Evolutionary conservation across 2,113 vertebrate species (phyloP).

Genomic region (Amphilophus citrinellus): DNA sequence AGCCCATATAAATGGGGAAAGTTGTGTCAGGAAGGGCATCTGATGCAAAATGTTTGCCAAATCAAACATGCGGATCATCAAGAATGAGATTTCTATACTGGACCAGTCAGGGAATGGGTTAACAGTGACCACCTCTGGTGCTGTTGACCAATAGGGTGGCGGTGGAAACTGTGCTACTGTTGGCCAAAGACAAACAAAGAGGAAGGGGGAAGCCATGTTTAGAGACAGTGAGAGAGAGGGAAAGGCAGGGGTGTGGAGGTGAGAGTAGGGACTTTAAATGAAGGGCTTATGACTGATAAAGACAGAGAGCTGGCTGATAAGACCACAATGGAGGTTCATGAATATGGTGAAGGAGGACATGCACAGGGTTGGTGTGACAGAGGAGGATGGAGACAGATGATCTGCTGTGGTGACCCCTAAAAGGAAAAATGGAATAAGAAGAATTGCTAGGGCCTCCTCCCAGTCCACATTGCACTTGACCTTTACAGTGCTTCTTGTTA

Average conservation of each 20-base stretch:
- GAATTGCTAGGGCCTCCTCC: neutral
- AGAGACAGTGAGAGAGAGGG: neutral
- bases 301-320: neutral
- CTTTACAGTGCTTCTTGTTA: neutral
- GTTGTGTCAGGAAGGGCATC: neutral
- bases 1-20: neutral
- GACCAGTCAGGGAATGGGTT: neutral
- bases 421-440: neutral
- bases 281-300: neutral
- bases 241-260: neutral
- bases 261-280: neutral
- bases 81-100: neutral
- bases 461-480: no score
- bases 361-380: neutral
- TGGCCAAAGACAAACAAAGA: neutral
- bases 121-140: no score
- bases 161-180: no score
- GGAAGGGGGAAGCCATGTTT: neutral
- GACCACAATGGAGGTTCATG: neutral
- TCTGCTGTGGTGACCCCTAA: neutral
- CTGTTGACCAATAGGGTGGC: no score
- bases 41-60: neutral
- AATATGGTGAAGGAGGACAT: neutral
- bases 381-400: neutral
- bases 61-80: neutral